phyloP scores from a whole-genome alignment of 1,140 invertebrate species.

The Meloidogyne hapla region DNA sequence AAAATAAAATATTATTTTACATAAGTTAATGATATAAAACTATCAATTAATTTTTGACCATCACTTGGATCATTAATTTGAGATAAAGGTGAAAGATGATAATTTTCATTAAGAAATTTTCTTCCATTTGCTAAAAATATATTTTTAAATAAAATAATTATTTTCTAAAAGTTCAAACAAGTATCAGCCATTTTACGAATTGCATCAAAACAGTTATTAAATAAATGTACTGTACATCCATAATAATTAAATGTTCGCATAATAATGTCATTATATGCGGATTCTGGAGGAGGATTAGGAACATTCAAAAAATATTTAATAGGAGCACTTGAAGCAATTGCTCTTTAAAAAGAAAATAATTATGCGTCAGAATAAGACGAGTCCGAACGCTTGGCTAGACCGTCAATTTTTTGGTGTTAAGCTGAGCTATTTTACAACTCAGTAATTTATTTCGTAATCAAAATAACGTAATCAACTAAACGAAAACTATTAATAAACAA shows the following conservation, averaged over 20 bases:
- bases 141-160: neutral
- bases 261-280: constrained; percentile 76
- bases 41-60: constrained; percentile 15
- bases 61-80: constrained; percentile 43
- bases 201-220: constrained; percentile 43
- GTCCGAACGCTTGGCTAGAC: no score
- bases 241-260: constrained; percentile 76
- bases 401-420: no score
- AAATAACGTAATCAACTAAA: no score
- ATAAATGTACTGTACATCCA: constrained; percentile 69
- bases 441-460: no score
- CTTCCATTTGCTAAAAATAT: constrained; percentile 48
- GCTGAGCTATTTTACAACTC: no score
- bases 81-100: constrained; percentile 47
- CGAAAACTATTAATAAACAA: no score
- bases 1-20: neutral
- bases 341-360: constrained; percentile 72
- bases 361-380: no score
- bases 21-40: neutral
- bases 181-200: constrained; percentile 50
- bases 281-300: constrained; percentile 71
- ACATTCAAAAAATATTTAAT: constrained; percentile 82
- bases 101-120: constrained; percentile 52
- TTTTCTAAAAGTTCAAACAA: neutral
- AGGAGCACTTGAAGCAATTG: constrained; percentile 90